Evolutionary conservation across 2,888 invertebrate species (phyloP), one percentile per base, ranked within the genome.

Genomic region (Idaea biselata): DNA sequence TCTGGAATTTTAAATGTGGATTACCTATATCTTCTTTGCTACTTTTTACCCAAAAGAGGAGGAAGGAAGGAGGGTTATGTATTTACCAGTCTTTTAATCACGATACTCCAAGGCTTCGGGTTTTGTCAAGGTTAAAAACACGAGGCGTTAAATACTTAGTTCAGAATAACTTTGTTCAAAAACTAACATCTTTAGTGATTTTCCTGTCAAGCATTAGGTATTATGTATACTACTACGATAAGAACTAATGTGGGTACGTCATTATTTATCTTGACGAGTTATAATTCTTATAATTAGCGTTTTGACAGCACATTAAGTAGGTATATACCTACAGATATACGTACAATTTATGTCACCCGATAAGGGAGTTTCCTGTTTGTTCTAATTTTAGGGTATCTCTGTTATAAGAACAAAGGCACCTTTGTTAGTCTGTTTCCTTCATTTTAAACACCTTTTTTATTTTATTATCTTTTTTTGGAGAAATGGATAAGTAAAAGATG

Each of bases 351-450:
- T 69, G 58, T 58, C 63, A 67, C 67, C 64, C 73, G 76, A 73
- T 71, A 62, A 64, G 2, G 59, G 68, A 66, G 64, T 71, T 74
- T 73, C 73, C 70, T 73, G 65, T 71, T 72, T 75, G 44, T 44
- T 44, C 44, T 14, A 8, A 44, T 44, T 44, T 44, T 44, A 44
- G 44, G 11, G 44, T 44, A 44, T 44, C 44, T 44, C 11, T 44
- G 44, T 44, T 0, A 7, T 11, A 44, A 44, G 11, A 44, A 44
- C 44, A 44, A 44, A 44, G 44, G 44, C 14, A 8, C 44, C 44
- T 7, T 44, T 44, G 44, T 44, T 44, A 8, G 44, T 44, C 2
- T 44, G 44, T 44, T 44, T 44, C 11, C 44, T 44, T 44, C 44
- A 44, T 44, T 44, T 44, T 44, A 14, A 11, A 14, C 8, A 44